Conservation (phyloP, 2,113 vertebrate genomes). For the Campylomormyrus tamandua region DNA sequence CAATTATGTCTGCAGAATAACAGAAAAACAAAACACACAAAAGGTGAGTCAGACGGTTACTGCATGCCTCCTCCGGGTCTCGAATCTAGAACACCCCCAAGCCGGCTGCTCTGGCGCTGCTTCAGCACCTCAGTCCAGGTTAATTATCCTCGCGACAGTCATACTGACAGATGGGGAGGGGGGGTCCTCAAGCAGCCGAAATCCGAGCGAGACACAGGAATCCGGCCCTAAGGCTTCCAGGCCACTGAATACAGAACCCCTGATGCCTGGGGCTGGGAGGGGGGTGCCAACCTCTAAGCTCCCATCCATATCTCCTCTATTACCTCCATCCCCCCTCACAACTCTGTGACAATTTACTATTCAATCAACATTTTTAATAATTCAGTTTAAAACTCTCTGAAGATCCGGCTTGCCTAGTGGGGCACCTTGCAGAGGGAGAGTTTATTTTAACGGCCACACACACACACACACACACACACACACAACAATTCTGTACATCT, state of each 20-base stretch:
- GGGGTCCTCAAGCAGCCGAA: neutral
- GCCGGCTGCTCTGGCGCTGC: too few species aligned
- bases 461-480: neutral
- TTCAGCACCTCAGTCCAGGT: neutral
- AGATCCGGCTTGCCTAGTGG: neutral
- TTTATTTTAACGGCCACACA: neutral
- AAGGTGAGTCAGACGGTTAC: neutral
- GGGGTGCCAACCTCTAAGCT: neutral
- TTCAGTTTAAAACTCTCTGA: neutral
- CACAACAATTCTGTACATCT: neutral
- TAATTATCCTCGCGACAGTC: neutral
- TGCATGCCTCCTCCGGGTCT: neutral
- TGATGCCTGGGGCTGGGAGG: neutral
- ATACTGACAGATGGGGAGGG: neutral
- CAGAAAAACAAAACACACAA: conserved; percentile 9
- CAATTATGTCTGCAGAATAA: conserved; percentile 81
- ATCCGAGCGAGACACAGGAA: neutral
- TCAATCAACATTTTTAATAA: neutral
- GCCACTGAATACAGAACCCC: neutral
- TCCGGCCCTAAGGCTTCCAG: neutral
- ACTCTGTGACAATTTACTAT: neutral
- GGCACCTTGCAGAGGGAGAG: neutral
- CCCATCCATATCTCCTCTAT: neutral
- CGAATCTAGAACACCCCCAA: neutral
- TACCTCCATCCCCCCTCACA: neutral